Conservation (phyloP, 1,140 invertebrate genomes). For the Colletes gigas region DNA sequence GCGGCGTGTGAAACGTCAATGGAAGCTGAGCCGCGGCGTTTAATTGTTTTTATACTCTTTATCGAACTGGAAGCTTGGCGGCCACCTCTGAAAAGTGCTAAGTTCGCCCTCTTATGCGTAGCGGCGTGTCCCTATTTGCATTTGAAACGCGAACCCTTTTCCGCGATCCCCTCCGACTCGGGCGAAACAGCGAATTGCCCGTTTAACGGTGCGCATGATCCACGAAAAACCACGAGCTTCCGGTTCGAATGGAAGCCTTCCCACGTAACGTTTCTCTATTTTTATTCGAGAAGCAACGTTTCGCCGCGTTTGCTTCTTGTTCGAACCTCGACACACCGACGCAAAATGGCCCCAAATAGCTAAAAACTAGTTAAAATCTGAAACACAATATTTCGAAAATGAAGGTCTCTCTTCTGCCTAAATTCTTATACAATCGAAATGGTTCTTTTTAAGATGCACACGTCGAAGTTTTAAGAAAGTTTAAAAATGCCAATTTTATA, state of each 20-base stretch:
- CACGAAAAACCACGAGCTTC: conserved; percentile 24
- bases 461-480: no score
- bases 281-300: not conserved
- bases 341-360: no score
- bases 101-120: not conserved
- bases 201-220: conserved; percentile 44
- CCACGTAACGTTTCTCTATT: not conserved
- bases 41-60: conserved; percentile 35
- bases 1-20: conserved; percentile 32
- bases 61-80: conserved; percentile 22
- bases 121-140: conserved; percentile 29
- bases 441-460: no score
- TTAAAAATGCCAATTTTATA: no score
- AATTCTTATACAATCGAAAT: no score
- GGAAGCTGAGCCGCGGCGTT: conserved; percentile 18
- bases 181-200: conserved; percentile 51
- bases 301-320: not conserved
- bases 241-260: not conserved
- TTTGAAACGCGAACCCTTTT: conserved; percentile 29
- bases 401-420: no score
- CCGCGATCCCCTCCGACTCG: not conserved
- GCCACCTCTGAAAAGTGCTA: conserved; percentile 4
- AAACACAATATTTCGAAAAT: no score
- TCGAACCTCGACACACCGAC: no score
- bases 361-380: no score